Evolutionary conservation across 2,797 vertebrate species (phyloP).

Genomic region (Siniperca undulata): DNA sequence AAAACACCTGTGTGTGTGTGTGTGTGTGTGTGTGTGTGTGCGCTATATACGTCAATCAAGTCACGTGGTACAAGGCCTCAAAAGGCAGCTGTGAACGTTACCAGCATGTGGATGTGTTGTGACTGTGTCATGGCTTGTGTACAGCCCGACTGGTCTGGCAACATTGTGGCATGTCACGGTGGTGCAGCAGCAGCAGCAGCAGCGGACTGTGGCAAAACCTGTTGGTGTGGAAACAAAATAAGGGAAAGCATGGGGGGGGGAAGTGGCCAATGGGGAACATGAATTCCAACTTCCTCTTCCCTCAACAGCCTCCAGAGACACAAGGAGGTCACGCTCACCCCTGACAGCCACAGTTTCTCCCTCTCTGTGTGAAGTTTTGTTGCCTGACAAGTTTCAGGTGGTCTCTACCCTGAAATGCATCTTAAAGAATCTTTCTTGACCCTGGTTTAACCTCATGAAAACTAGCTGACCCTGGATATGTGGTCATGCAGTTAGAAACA

Average conservation of each 20-base stretch:
- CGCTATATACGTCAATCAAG: conserved; percentile 4
- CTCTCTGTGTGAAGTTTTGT: not conserved
- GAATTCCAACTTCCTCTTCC: conserved; percentile 77
- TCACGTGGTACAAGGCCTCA: conserved; percentile 15
- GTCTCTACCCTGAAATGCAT: conserved; percentile 3
- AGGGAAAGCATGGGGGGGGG: conserved; percentile 38
- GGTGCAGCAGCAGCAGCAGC: conserved; percentile 28
- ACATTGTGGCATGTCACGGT: conserved; percentile 68
- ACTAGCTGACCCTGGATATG: not conserved
- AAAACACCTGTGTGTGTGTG: not conserved
- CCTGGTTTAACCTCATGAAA: conserved; percentile 2
- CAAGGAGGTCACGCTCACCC: conserved; percentile 41
- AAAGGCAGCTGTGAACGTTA: conserved; percentile 52
- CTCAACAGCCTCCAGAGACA: conserved; percentile 65
- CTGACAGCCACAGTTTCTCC: conserved; percentile 1
- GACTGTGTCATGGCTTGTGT: conserved; percentile 61
- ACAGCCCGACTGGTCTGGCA: conserved; percentile 77
- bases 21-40: not conserved
- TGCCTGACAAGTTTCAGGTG: not conserved
- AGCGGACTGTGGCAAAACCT: conserved; percentile 74
- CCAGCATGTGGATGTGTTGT: conserved; percentile 63
- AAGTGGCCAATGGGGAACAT: conserved; percentile 76
- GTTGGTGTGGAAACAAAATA: conserved; percentile 60
- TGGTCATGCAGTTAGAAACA: not conserved
- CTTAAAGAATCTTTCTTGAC: not conserved